phyloP scores from a whole-genome alignment of 2,113 vertebrate genomes.

The Erpornis zantholeuca region DNA sequence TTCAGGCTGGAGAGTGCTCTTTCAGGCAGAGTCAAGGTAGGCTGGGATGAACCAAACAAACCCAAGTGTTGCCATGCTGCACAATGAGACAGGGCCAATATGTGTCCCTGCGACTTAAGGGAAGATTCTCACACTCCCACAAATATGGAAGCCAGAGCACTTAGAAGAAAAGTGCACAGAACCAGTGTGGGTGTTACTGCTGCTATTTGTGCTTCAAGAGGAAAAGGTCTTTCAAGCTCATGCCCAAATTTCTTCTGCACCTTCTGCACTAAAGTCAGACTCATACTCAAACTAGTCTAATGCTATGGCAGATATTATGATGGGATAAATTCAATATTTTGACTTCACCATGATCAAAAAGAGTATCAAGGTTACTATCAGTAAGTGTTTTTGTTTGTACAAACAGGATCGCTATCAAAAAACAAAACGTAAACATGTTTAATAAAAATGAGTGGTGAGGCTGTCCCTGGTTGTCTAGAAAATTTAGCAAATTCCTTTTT shows the following conservation, averaged over 20 bases:
- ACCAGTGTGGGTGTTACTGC: background rate
- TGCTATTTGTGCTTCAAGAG: background rate
- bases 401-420: constrained; percentile 1
- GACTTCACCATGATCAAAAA: constrained; percentile 12
- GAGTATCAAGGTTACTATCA: background rate
- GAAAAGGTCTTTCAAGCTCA: background rate
- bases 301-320: constrained; percentile 37
- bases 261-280: constrained; percentile 11
- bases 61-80: background rate
- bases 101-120: background rate
- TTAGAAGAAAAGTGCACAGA: background rate
- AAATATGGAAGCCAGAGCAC: background rate
- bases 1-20: background rate
- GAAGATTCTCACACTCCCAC: background rate
- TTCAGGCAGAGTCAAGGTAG: background rate
- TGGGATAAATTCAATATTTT: constrained; percentile 46
- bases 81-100: background rate
- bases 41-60: background rate
- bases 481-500: background rate
- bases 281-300: constrained; percentile 18
- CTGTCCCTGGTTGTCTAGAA: background rate
- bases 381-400: background rate
- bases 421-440: background rate
- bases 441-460: background rate
- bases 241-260: background rate